These are phyloP conservation scores for Bradypus variegatus DNA, from an alignment of 2,797 vertebrate species.

Conservation along the genomic window DNA sequence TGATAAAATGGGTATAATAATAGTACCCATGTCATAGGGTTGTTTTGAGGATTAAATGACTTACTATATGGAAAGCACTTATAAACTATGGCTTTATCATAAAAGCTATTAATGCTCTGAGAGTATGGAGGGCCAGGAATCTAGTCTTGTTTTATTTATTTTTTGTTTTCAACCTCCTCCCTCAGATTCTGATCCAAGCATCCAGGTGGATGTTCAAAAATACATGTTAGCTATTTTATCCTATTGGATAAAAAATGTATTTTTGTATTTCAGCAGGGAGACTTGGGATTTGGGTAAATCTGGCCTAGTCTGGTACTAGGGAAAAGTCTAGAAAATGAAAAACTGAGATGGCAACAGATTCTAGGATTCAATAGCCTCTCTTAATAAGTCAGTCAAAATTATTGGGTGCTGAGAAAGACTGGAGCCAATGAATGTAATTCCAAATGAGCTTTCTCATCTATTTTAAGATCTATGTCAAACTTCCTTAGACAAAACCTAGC, in stretches of 20 bases:
- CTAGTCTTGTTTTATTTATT: neutral
- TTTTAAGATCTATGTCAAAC: conserved; percentile 47
- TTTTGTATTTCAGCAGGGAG: conserved; percentile 20
- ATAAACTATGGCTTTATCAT: neutral
- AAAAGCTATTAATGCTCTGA: conserved; percentile 1
- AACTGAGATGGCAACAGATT: conserved; percentile 14
- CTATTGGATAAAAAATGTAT: neutral
- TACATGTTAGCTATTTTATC: neutral
- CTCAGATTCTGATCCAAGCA: conserved; percentile 35
- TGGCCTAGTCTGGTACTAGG: neutral
- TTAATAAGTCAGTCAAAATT: neutral
- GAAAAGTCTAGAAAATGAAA: conserved; percentile 16
- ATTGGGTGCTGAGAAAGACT: neutral
- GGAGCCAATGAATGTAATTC: conserved; percentile 30
- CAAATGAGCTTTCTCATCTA: conserved; percentile 28
- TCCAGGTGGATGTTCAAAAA: neutral
- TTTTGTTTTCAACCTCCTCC: neutral
- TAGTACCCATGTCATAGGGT: neutral
- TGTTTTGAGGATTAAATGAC: conserved; percentile 1
- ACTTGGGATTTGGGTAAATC: neutral
- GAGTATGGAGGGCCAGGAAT: conserved; percentile 12
- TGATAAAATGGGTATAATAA: neutral
- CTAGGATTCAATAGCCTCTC: neutral
- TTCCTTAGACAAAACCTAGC: conserved; percentile 35
- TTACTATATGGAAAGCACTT: neutral